Evolutionary conservation across 2,888 invertebrate species (phyloP).

Genomic region (Andrena bicolor): DNA sequence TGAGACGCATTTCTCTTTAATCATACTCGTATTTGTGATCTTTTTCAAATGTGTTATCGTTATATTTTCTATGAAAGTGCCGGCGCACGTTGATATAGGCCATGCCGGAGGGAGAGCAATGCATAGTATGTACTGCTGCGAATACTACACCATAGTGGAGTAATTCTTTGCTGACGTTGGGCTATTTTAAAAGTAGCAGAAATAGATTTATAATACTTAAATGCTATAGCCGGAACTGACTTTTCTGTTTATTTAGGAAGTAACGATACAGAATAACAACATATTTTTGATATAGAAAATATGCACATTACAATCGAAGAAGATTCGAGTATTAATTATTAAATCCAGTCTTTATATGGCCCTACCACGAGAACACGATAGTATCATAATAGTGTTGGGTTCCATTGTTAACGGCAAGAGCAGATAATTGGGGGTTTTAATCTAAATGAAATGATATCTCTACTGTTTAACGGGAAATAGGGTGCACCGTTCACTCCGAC

Average conservation of each 20-base stretch:
- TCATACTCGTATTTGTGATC: conserved; percentile 26
- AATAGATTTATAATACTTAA: conserved; percentile 70
- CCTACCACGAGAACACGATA: conserved; percentile 54
- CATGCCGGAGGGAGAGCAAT: conserved; percentile 24
- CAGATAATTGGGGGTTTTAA: conserved; percentile 37
- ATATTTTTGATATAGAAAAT: conserved; percentile 81
- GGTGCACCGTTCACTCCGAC: conserved; percentile 45
- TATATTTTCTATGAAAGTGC: conserved; percentile 21
- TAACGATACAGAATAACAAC: conserved; percentile 75
- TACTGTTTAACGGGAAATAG: conserved; percentile 44
- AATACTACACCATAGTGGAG: conserved; percentile 55
- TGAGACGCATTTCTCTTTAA: conserved; percentile 46
- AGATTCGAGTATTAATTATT: conserved; percentile 62
- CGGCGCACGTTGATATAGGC: not conserved
- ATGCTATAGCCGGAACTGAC: conserved; percentile 75
- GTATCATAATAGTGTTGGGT: conserved; percentile 49
- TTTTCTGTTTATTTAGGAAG: conserved; percentile 73
- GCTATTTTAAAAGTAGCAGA: conserved; percentile 72
- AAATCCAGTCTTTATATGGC: conserved; percentile 65
- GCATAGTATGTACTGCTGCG: conserved; percentile 27
- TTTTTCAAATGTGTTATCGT: conserved; percentile 23
- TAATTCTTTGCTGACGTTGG: conserved; percentile 77
- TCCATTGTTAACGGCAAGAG: conserved; percentile 25
- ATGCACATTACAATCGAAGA: conserved; percentile 71
- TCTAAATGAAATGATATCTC: conserved; percentile 25